These are phyloP conservation scores for Glareola pratincola DNA, from an alignment of 2,113 vertebrate species.

Conservation along the genomic window DNA sequence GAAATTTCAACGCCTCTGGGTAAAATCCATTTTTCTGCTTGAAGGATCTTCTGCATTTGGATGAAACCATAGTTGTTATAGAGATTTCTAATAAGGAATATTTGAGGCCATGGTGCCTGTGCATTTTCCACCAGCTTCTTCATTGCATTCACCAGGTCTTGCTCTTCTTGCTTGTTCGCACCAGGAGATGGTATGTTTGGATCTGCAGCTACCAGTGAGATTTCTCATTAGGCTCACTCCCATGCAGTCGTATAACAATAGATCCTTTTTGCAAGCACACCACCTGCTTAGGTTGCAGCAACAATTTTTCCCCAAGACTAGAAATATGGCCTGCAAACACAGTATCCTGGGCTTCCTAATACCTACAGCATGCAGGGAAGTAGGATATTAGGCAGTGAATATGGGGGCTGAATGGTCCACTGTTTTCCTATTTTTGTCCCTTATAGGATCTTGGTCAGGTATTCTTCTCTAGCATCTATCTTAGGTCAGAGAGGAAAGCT, in stretches of 20 bases:
- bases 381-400: background rate
- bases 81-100: background rate
- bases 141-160: background rate
- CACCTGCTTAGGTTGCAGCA: background rate
- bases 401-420: background rate
- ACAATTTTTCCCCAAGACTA: background rate
- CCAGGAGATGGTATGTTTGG: background rate
- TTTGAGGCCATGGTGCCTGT: background rate
- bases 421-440: background rate
- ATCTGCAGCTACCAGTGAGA: background rate
- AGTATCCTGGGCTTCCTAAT: background rate
- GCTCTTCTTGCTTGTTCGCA: background rate
- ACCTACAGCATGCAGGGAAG: background rate
- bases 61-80: background rate
- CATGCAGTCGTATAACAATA: background rate
- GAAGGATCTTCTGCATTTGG: background rate
- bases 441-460: background rate
- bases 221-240: background rate
- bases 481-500: background rate
- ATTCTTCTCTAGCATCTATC: background rate
- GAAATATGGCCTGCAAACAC: background rate
- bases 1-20: background rate
- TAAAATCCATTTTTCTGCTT: background rate
- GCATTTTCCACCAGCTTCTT: background rate
- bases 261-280: background rate